Conservation (phyloP, 2,797 vertebrate species). For the Enteromius argenteus region DNA sequence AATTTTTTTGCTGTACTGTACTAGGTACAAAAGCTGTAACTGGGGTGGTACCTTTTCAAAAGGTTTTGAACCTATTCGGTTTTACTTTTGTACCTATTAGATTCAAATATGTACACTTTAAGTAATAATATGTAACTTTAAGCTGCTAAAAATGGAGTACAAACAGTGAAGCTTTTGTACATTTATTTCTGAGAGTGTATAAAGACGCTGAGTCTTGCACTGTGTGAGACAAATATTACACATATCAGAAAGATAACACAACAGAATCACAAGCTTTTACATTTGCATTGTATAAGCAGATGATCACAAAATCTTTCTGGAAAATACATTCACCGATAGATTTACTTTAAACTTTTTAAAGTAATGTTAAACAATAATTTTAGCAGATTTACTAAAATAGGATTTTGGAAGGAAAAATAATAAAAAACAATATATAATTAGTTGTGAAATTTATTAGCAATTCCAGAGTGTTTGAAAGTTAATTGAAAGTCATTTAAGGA, state of each 20-base stretch:
- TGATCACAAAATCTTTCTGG: no score
- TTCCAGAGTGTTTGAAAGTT: not conserved
- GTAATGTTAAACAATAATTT: not conserved
- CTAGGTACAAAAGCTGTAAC: no score
- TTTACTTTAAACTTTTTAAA: not conserved
- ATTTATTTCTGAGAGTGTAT: no score
- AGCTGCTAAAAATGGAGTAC: no score
- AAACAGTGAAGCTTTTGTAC: no score
- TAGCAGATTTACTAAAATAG: not conserved
- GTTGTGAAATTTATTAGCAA: not conserved
- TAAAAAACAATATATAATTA: not conserved
- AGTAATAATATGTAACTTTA: no score
- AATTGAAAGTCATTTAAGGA: not conserved
- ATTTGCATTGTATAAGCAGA: not conserved
- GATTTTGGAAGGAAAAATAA: not conserved
- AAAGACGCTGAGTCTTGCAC: no score
- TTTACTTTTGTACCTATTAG: no score
- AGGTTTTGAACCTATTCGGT: no score
- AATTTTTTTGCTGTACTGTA: not conserved
- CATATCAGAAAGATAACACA: not conserved
- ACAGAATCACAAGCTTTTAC: not conserved
- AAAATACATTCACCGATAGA: no score
- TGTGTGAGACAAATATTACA: not conserved
- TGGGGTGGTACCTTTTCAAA: no score
- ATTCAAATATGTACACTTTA: no score